Percentiles rank a stretch among this genome's conserved stretches.
Conservation (phyloP, 2,797 vertebrate species). For the Siniperca undulata region DNA sequence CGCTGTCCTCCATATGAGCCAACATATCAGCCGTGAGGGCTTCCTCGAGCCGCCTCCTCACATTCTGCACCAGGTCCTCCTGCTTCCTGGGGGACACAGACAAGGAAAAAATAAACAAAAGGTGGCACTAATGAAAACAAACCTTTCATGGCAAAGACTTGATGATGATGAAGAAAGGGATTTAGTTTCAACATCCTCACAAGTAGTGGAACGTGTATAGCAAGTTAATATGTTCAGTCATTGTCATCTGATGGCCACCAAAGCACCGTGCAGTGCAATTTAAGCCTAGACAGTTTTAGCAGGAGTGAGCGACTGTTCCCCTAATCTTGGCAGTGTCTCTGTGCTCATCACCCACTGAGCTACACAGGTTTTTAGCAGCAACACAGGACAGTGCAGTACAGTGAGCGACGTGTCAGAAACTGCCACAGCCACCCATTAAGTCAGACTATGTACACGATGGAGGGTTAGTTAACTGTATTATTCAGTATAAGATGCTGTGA, state of each 20-base stretch:
- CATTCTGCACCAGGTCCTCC: slow-evolving; percentile 95
- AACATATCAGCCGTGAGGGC: slow-evolving; percentile 96
- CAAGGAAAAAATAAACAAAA: neutral
- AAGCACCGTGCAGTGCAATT: neutral
- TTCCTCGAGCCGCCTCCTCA: slow-evolving; percentile 95
- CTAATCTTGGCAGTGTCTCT: neutral
- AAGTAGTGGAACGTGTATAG: neutral
- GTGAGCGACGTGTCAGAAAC: neutral
- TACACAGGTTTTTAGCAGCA: neutral
- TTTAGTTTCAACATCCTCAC: neutral
- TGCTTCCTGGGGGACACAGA: slow-evolving; percentile 88
- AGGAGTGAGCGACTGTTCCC: neutral
- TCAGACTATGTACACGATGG: neutral
- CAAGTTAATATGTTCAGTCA: neutral
- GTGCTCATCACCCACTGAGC: neutral
- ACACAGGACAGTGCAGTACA: neutral
- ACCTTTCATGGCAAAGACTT: neutral
- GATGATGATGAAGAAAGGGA: neutral
- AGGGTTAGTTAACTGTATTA: neutral
- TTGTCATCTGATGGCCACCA: neutral
- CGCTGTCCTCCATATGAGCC: slow-evolving; percentile 92
- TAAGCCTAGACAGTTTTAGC: neutral
- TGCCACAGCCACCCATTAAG: neutral
- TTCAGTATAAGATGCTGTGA: neutral
- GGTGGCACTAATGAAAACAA: neutral